A percentile compares a stretch with the other conserved stretches of the same genome.
Conservation (phyloP, 2,113 vertebrate genomes). For the Embiotoca jacksoni region DNA sequence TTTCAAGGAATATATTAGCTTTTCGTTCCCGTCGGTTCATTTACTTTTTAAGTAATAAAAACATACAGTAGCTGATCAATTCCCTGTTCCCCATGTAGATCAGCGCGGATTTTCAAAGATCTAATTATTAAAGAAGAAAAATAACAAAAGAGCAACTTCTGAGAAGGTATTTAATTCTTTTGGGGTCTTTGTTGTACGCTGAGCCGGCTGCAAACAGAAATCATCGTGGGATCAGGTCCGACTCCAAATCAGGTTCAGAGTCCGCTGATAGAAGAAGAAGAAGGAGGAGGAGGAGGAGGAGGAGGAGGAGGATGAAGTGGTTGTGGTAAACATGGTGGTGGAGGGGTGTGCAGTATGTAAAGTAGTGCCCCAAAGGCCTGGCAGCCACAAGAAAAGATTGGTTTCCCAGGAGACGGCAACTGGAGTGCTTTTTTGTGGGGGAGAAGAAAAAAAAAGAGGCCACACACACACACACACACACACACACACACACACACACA, state of each 20-base stretch:
- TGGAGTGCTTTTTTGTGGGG: constrained; percentile 46
- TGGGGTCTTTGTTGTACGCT: too few species aligned
- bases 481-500: constrained; percentile 25
- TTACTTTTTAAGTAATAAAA: too few species aligned
- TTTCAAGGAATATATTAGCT: too few species aligned
- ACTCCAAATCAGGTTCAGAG: neutral
- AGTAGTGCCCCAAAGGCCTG: constrained; percentile 63
- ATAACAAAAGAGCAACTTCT: too few species aligned
- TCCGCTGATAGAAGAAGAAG: neutral
- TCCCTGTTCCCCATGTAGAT: too few species aligned
- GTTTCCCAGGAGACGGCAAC: constrained; percentile 75
- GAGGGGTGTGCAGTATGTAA: constrained; percentile 49
- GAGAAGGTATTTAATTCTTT: too few species aligned
- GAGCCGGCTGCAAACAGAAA: neutral
- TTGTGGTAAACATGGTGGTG: constrained; percentile 36
- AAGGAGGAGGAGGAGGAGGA: neutral
- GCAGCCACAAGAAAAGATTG: constrained; percentile 63
- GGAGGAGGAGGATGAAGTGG: constrained; percentile 38
- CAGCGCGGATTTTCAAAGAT: too few species aligned
- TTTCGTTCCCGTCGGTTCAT: too few species aligned
- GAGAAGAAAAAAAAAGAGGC: neutral
- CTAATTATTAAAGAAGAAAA: too few species aligned
- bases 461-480: constrained; percentile 2
- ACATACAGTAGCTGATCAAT: too few species aligned
- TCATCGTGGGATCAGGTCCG: constrained; percentile 8